Base-by-base conservation (phyloP, 2,113 vertebrate genomes). In the Odontophorus gujanensis region DNA sequence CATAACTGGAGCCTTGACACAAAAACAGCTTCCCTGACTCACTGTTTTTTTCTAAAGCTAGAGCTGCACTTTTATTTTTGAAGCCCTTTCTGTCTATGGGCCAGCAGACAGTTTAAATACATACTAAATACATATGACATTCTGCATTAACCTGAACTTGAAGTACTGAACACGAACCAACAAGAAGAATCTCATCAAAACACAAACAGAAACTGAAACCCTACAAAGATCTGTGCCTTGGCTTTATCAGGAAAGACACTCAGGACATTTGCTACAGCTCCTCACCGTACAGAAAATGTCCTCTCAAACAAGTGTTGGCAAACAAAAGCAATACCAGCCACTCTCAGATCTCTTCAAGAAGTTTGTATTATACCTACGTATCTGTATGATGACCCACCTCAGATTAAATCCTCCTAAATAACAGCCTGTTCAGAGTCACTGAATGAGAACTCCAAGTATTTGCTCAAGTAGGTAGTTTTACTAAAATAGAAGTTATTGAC, bases 171-270 rank as follows among this genome's bases (percentile, higher is more conserved):
- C 0, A 0, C 0, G 2, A 19, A 48, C 20, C 42, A 63, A 13
- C 17, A 69, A 73, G 22, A 38, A 74, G 62, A 81, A 50, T 9
- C 16, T 58, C 47, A 55, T 38, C 28, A 24, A 32, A 25, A 9
- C 21, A 22, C 26, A 32, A 25, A 9, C 21, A 22, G 8, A 30
- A 65, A 11, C 26, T 59, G 20, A 14, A 32, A 38, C 21, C 0
- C 0, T 38, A 34, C 1, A 15, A 81, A 84, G 30, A 24, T 55
- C 6, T 0, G 0, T 22, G 25, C 5, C 7, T 1, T 2, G 2
- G 13, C 36, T 55, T 18, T 21, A 47, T 5, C 0, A 4, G 22
- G 13, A 30, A n/a, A 42, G n/a, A 47, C n/a, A 13, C 48, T 65
- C 32, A 26, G 36, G 50, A 30, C 2, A 11, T 0, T 0, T 12